Conservation (phyloP, 2,113 vertebrate genomes). For the Syngnathus scovelli region DNA sequence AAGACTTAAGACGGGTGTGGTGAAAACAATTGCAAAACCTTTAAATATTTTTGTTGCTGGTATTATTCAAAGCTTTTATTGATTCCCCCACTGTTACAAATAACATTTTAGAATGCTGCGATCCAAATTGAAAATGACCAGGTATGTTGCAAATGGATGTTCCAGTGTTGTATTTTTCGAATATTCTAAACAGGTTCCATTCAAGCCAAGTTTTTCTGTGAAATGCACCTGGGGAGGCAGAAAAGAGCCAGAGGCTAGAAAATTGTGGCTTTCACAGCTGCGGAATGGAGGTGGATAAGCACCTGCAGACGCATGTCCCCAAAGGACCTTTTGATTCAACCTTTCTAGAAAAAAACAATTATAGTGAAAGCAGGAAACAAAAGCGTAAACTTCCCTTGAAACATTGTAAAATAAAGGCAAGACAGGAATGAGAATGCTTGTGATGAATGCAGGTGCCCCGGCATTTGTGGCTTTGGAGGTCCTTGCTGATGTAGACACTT, state of each 20-base stretch:
- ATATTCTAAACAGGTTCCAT: background rate
- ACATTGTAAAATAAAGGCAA: conserved; percentile 48
- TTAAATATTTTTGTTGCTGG: background rate
- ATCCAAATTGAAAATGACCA: background rate
- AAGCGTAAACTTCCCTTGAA: conserved; percentile 33
- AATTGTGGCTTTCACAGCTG: background rate
- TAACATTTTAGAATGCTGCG: background rate
- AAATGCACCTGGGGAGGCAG: background rate
- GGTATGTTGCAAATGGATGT: background rate
- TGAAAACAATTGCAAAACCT: background rate
- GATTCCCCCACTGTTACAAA: background rate
- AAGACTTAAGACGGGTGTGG: background rate
- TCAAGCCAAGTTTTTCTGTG: conserved; percentile 4
- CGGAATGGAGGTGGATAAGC: conserved; percentile 11
- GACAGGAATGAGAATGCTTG: conserved; percentile 49
- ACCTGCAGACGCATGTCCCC: conserved; percentile 21
- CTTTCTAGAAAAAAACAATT: conserved; percentile 35
- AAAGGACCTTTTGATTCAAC: conserved; percentile 41
- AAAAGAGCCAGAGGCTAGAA: conserved; percentile 13
- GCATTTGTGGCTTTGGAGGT: conserved; percentile 23
- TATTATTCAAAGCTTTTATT: background rate
- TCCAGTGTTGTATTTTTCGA: background rate
- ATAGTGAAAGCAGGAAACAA: conserved; percentile 27
- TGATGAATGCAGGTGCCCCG: conserved; percentile 56
- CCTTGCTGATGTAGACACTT: conserved; percentile 34